These are phyloP conservation scores for Trinectes maculatus DNA, from an alignment of 2,113 vertebrate species.

Conservation along the genomic window DNA sequence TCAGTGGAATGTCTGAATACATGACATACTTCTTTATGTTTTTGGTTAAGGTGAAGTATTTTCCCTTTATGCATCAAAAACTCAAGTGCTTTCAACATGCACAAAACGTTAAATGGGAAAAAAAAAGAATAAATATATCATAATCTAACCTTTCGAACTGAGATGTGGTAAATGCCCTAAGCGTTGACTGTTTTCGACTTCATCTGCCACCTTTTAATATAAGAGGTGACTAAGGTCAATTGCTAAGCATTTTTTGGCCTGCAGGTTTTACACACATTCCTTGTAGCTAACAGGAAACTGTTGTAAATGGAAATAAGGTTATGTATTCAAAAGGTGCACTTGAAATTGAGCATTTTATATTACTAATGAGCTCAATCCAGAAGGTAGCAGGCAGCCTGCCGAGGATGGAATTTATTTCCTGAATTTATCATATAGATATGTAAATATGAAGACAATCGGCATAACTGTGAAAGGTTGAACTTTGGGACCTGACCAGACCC, in stretches of 20 bases:
- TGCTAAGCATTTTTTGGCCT: slow-evolving; percentile 17
- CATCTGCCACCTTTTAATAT: slow-evolving; percentile 68
- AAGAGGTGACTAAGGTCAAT: slow-evolving; percentile 52
- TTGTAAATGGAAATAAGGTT: slow-evolving; percentile 7
- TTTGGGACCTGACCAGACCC: slow-evolving; percentile 33
- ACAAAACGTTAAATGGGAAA: slow-evolving; percentile 9
- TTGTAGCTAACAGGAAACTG: slow-evolving; percentile 7
- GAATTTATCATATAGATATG: not conserved
- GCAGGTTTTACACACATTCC: not conserved
- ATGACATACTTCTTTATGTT: not conserved
- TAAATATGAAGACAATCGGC: slow-evolving; percentile 65
- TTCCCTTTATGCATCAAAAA: slow-evolving; percentile 18
- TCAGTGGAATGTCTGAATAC: not conserved
- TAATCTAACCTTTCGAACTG: slow-evolving; percentile 40
- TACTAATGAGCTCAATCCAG: slow-evolving; percentile 8
- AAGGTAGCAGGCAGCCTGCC: not conserved
- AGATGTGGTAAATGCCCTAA: slow-evolving; percentile 30
- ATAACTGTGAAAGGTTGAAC: slow-evolving; percentile 5
- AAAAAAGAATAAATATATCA: slow-evolving; percentile 52
- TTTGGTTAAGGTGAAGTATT: slow-evolving; percentile 7
- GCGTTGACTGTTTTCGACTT: slow-evolving; percentile 14
- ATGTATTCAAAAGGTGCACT: not conserved
- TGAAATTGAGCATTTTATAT: not conserved
- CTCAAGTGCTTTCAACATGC: slow-evolving; percentile 2
- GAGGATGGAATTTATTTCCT: not conserved